Base-by-base conservation (phyloP, 2,888 invertebrate genomes). In the Brenthis ino region DNA sequence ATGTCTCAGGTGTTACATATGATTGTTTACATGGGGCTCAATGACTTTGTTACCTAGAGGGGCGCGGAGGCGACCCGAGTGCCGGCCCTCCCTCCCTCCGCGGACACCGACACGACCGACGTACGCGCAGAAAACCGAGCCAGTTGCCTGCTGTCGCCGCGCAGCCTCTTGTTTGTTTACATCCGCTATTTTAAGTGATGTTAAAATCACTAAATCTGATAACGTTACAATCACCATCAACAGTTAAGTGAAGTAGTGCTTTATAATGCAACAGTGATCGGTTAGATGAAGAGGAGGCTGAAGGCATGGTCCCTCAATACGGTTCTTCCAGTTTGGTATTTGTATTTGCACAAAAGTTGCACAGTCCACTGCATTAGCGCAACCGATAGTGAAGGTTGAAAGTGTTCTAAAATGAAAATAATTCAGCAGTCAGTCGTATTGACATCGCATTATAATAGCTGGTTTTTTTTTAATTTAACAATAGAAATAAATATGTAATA, bases 111-210 rank as follows among this genome's bases (percentile, higher is more conserved):
- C 76, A 74, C 82, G 80, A 80, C 83, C 86, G 86, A 85, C 89
- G 91, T 89, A 82, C 86, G 90, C 91, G 91, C 91, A 88, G 80
- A 82, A 81, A 85, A 80, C 81, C 81, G 78, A 86, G 87, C 89
- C 91, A 91, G 93, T 91, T 86, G 89, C 83, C 81, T 85, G 88
- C 86, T 88, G 89, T 87, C 86, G 87, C 86, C 89, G 89, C 88
- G 87, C 90, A 91, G 91, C 91, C 92, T 92, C 90, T 87, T 85
- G 86, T 86, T 92, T 93, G 90, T 92, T 92, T 89, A 91, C 89
- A 72, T 70, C 66, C 65, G 63, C 64, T 70, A 64, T 70, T 67
- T 53, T 69, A 68, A 56, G 63, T 67, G 65, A 73, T 65, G 68
- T 72, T 57, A 51, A 66, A 47, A 55, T 24, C 50, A 63, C 61